Evolutionary conservation across 1,140 invertebrate species (phyloP).

Genomic region (Drosophila trapezifrons): DNA sequence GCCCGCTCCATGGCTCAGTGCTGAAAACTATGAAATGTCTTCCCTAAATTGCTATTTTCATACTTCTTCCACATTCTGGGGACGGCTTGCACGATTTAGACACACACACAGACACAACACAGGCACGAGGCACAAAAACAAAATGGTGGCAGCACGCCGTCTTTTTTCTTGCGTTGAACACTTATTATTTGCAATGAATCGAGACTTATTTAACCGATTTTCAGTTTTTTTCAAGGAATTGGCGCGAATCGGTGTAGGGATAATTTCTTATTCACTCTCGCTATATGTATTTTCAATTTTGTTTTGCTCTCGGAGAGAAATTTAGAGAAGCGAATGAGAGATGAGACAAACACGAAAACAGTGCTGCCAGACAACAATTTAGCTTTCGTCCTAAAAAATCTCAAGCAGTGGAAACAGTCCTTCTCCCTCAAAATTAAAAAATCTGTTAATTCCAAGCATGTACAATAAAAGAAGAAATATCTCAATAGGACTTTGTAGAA

Average conservation of each 20-base stretch:
- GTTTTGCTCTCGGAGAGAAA: conserved; percentile 36
- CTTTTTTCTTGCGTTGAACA: not conserved
- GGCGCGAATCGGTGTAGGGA: conserved; percentile 44
- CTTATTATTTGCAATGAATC: not conserved
- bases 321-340: conserved; percentile 22
- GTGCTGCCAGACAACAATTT: too few relatives aligned
- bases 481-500: too few relatives aligned
- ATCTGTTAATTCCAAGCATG: too few relatives aligned
- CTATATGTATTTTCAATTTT: conserved; percentile 36
- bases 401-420: too few relatives aligned
- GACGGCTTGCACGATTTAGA: conserved; percentile 16
- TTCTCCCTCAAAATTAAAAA: too few relatives aligned
- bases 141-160: conserved; percentile 28
- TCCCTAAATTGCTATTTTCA: conserved; percentile 7
- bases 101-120: conserved; percentile 9
- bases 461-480: too few relatives aligned
- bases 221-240: conserved; percentile 18
- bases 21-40: not conserved
- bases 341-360: conserved; percentile 5
- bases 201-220: conserved; percentile 3
- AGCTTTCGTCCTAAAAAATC: too few relatives aligned
- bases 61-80: conserved; percentile 18
- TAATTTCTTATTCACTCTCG: conserved; percentile 31
- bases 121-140: conserved; percentile 29
- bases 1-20: conserved; percentile 26